Base-by-base conservation (phyloP, 2,797 vertebrate genomes). In the Atherinosoma microstoma region DNA sequence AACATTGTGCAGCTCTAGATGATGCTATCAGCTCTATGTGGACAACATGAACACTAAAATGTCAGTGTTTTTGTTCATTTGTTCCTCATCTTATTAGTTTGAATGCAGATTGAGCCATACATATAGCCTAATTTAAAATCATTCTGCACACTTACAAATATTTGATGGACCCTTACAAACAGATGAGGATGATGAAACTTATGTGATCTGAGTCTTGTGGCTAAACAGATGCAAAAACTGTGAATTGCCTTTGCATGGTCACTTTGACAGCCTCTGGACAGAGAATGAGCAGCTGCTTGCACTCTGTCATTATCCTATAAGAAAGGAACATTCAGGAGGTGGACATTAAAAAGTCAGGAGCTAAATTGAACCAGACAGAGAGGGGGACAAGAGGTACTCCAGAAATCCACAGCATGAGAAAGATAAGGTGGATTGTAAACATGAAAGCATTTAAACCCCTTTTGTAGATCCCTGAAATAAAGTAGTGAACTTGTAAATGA, bases 341-440 rank as follows among this genome's bases (percentile, higher is more conserved):
- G 18, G 18, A 7, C 42, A 65, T 5, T 12, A n/a, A 51, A 51
- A 18, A n/a, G 18, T 22, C 18, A 9, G 3, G 2, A 38, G 30
- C 8, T 38, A 20, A 54, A 65, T 24, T 36, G 15, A 6, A 6
- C 34, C 15, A 27, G 18, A 15, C 45, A 35, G 12, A 2, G 42
- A 47, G 6, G 15, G 15, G 16, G 47, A 27, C 13, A 54, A 12
- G 22, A 24, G 13, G 20, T 8, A 5, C 15, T 54, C 15, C 4
- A 12, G 16, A 24, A 54, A 36, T 53, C 12, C 5, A 22, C 11
- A 49, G 20, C n/a, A 64, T 34, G 29, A 49, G 45, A 36, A 36
- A 64, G 42, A 61, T 18, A 11, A 51, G 45, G 34, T 64, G 22
- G 45, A 64, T 27, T 64, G 49, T n/a, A 34, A 22, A 49, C 18